A percentile compares a stretch with the other conserved stretches of the same genome.
These are phyloP conservation scores for Lampris incognitus DNA, from an alignment of 2,113 vertebrate genomes.

Conservation along the genomic window DNA sequence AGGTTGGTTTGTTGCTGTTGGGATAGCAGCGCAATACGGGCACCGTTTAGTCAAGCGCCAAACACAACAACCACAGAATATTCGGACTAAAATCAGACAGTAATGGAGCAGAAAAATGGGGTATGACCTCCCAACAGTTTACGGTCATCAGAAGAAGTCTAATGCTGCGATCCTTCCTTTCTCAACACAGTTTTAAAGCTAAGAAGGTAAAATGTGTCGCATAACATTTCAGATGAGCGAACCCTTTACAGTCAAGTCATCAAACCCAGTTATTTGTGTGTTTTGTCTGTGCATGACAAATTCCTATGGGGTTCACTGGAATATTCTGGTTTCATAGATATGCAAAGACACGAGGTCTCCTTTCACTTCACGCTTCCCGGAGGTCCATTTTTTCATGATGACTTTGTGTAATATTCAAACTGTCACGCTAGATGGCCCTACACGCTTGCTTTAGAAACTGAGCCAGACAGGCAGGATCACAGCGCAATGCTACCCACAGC, in stretches of 20 bases:
- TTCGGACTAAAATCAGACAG: neutral
- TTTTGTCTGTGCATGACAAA: neutral
- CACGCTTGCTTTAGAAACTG: constrained; percentile 16
- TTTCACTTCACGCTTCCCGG: constrained; percentile 37
- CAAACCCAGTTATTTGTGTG: neutral
- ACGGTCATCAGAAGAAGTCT: neutral
- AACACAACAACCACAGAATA: too few relatives aligned
- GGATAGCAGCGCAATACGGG: neutral
- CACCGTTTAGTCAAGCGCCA: neutral
- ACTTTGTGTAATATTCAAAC: constrained; percentile 65
- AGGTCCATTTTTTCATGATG: neutral
- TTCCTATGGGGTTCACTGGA: constrained; percentile 31
- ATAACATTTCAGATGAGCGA: neutral
- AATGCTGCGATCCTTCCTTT: neutral
- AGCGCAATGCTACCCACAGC: neutral
- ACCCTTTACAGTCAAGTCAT: neutral
- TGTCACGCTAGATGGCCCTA: constrained; percentile 76
- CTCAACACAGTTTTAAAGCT: neutral
- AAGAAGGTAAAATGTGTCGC: neutral
- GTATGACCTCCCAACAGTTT: neutral
- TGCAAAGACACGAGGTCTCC: constrained; percentile 28
- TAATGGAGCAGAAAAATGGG: neutral
- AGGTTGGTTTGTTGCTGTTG: constrained; percentile 93
- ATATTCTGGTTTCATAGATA: constrained; percentile 33
- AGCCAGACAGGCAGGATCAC: constrained; percentile 34